These are phyloP conservation scores for Calypte anna DNA, from an alignment of 2,113 vertebrate genomes.

Conservation along the genomic window DNA sequence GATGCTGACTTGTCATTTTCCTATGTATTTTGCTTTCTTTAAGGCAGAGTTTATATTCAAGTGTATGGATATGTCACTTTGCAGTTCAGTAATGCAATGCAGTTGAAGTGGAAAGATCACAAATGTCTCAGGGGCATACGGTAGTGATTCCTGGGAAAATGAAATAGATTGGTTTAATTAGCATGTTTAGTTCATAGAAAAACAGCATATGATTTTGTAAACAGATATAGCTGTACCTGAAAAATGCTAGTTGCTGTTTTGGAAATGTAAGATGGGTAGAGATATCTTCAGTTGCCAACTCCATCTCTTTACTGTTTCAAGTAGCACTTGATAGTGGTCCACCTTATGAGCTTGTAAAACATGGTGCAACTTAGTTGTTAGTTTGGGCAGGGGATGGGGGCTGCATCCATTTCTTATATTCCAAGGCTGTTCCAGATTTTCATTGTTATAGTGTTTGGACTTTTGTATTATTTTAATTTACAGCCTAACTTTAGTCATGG, in stretches of 20 bases:
- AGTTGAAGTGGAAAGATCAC: slow-evolving; percentile 14
- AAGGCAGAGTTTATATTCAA: background rate
- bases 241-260: background rate
- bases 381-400: background rate
- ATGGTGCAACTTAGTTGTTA: background rate
- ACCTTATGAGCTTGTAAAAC: background rate
- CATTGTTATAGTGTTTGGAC: background rate
- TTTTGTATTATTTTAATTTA: background rate
- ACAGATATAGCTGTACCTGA: background rate
- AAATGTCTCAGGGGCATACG: background rate
- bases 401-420: background rate
- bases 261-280: background rate
- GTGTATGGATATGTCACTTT: background rate
- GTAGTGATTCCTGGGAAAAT: background rate
- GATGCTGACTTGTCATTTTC: background rate
- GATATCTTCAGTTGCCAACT: background rate
- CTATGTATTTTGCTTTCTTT: background rate
- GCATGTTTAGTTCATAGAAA: background rate
- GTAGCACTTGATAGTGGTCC: background rate
- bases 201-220: background rate
- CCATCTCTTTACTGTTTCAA: background rate
- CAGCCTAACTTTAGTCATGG: background rate
- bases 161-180: slow-evolving; percentile 3
- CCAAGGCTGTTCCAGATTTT: background rate
- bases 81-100: background rate